Evolutionary conservation across 2,797 vertebrate genomes (phyloP), one percentile per base, ranked within the genome.

Genomic region (Botia kubotai): DNA sequence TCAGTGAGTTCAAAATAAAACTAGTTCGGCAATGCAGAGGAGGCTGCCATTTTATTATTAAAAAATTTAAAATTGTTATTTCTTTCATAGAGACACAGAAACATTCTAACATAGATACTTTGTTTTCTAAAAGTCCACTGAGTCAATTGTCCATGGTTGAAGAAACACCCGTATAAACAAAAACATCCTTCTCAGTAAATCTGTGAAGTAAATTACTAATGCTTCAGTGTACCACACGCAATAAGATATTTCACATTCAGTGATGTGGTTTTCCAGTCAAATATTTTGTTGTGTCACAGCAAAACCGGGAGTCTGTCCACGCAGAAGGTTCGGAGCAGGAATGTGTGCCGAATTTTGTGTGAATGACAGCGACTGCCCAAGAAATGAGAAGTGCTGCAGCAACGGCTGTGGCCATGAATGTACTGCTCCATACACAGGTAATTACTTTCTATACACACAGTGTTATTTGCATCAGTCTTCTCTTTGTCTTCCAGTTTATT

Each of bases 361-460:
- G 0, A 48, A 89, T 0, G 95, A 96, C 90, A 84, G 57, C 0
- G 76, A 94, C 36, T 96, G 95, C 62, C 88, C 88, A 0, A 2
- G 1, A 0, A 0, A 29, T 0, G 5, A 90, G 48, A 95, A 95
- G 85, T 95, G 95, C 90, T 96, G 95, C 87, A 60, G 60, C 79
- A 94, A 93, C 0, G 94, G 94, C 63, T 95, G 94, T 43, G 87
- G 93, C 1, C 91, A 89, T 0, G 19, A 88, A 68, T 95, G 94
- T 79, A 86, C 82, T 1, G 1, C 53, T 16, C 92, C 93, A 0
- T 86, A 91, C 77, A 88, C 50, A 90, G 94, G 93, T 94, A 63
- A 79, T 11, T 11, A 46, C 43, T 46, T 46, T 11, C 43, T 46
- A 10, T 46, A 1, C 43, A 46, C 43, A 11, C 10, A 39, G 7